These are phyloP conservation scores for Cheilosia variabilis DNA, from an alignment of 2,888 invertebrate species.

Conservation along the genomic window DNA sequence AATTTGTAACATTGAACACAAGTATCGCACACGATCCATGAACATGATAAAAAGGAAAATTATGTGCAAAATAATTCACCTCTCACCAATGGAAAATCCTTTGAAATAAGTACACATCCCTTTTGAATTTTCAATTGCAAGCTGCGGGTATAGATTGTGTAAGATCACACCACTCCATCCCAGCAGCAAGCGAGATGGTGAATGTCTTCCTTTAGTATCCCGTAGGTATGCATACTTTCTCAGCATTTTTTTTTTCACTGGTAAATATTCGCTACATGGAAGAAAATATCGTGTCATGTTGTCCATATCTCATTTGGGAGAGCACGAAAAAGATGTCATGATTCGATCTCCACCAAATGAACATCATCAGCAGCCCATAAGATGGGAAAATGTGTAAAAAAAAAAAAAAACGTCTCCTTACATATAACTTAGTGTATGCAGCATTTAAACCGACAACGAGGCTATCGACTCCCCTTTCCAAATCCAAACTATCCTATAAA, in stretches of 20 bases:
- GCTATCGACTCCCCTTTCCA: slow-evolving; percentile 42
- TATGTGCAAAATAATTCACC: slow-evolving; percentile 66
- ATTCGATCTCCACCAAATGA: slow-evolving; percentile 81
- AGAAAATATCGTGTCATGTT: slow-evolving; percentile 73
- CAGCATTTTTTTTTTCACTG: slow-evolving; percentile 19
- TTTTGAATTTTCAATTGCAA: slow-evolving; percentile 62
- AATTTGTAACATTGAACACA: slow-evolving; percentile 53
- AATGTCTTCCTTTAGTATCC: slow-evolving; percentile 45
- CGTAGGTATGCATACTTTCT: slow-evolving; percentile 44
- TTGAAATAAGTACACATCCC: slow-evolving; percentile 47
- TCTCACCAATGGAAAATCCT: slow-evolving; percentile 13
- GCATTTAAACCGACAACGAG: slow-evolving; percentile 57
- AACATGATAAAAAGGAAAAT: slow-evolving; percentile 66
- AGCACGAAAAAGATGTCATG: slow-evolving; percentile 79
- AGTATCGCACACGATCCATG: slow-evolving; percentile 69
- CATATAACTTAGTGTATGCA: slow-evolving; percentile 28
- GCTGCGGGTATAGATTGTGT: slow-evolving; percentile 53
- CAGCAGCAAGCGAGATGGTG: slow-evolving; percentile 38
- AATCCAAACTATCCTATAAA: slow-evolving; percentile 17
- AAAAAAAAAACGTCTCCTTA: not conserved
- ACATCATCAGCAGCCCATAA: slow-evolving; percentile 79
- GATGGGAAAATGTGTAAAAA: not conserved
- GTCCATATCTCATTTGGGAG: slow-evolving; percentile 75
- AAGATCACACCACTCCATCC: slow-evolving; percentile 38
- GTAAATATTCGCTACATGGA: slow-evolving; percentile 39